Conservation (phyloP, 1,140 invertebrate species). For the Camponotus pennsylvanicus region DNA sequence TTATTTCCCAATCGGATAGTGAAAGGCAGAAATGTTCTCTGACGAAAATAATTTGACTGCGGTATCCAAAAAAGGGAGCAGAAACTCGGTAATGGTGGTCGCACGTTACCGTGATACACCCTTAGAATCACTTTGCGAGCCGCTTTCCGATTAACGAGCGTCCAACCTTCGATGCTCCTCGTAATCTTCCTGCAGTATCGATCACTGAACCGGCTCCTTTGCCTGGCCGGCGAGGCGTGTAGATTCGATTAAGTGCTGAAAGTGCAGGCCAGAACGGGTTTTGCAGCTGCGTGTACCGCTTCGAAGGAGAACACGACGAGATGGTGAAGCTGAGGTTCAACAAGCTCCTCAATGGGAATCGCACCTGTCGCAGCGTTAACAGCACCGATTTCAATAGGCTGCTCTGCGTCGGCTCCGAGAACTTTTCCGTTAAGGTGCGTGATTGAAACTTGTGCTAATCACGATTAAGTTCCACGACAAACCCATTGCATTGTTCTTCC, state of each 20-base stretch:
- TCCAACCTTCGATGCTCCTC: slow-evolving; percentile 37
- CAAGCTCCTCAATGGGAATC: slow-evolving; percentile 89
- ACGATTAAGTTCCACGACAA: slow-evolving; percentile 31
- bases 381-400: slow-evolving; percentile 90
- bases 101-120: slow-evolving; percentile 24
- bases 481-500: neutral
- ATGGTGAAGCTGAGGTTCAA: slow-evolving; percentile 90
- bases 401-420: slow-evolving; percentile 87
- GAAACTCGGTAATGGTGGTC: slow-evolving; percentile 8
- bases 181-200: slow-evolving; percentile 67
- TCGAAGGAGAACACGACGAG: slow-evolving; percentile 93
- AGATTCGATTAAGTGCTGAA: slow-evolving; percentile 71
- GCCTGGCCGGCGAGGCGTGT: slow-evolving; percentile 62
- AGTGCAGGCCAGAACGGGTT: slow-evolving; percentile 73
- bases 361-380: slow-evolving; percentile 88
- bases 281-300: slow-evolving; percentile 93
- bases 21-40: slow-evolving; percentile 27
- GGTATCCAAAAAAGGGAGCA: slow-evolving; percentile 40
- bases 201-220: slow-evolving; percentile 64
- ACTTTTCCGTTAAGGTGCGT: slow-evolving; percentile 83
- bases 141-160: slow-evolving; percentile 59
- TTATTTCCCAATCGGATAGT: slow-evolving; percentile 23
- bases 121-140: slow-evolving; percentile 54
- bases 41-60: slow-evolving; percentile 22
- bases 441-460: slow-evolving; percentile 48